Conservation (phyloP, 1,140 invertebrate species). For the Drosophila tristis region DNA sequence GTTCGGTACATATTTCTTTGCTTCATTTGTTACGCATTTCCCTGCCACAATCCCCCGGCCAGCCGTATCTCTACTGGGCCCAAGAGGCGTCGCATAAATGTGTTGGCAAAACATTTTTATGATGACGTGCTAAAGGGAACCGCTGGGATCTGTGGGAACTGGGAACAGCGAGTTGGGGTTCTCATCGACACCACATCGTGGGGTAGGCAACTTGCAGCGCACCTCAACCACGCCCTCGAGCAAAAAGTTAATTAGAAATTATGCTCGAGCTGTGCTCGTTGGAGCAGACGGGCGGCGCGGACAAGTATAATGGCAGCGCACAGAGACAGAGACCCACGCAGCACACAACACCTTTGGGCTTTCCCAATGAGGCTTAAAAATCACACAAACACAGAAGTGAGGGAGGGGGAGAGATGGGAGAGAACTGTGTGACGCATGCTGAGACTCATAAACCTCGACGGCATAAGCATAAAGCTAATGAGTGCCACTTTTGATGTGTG, state of each 20-base stretch:
- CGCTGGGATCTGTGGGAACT: neutral
- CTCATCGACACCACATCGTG: conserved; percentile 4
- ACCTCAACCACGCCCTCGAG: conserved; percentile 40
- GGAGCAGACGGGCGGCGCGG: neutral
- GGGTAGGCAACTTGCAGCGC: neutral
- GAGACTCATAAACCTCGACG: conserved; percentile 38
- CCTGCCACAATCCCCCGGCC: neutral
- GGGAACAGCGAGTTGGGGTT: conserved; percentile 14
- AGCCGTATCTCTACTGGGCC: conserved; percentile 14
- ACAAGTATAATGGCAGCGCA: conserved; percentile 20
- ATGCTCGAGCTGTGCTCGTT: conserved; percentile 62
- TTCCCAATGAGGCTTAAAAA: conserved; percentile 51
- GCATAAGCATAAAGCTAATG: conserved; percentile 57
- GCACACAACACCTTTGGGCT: conserved; percentile 58
- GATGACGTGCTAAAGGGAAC: conserved; percentile 80
- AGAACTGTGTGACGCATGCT: neutral
- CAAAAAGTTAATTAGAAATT: conserved; percentile 82
- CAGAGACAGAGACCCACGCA: neutral
- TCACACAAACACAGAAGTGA: conserved; percentile 31
- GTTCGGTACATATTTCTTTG: conserved; percentile 64
- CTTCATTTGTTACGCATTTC: conserved; percentile 78
- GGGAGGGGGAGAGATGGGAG: neutral
- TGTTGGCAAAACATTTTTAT: conserved; percentile 80
- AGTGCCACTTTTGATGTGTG: conserved; percentile 55
- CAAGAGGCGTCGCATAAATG: conserved; percentile 69